Base-by-base conservation (phyloP, 23 tunicate genomes). In the Trididemnum clinides region DNA sequence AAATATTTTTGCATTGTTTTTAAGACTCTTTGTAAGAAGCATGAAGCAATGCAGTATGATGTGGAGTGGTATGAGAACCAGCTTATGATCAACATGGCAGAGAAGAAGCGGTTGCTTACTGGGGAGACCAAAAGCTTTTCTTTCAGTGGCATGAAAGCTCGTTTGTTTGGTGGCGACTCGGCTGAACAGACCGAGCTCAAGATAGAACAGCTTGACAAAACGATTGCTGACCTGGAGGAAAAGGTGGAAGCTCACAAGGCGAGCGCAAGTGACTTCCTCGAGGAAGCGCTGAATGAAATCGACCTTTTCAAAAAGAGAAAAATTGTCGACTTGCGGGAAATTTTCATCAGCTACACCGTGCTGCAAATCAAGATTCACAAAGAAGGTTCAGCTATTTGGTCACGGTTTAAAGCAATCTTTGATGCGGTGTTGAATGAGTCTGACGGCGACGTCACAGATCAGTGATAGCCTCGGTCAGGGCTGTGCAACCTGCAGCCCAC, bases 1-100 rank as follows among this genome's bases (percentile, higher is more conserved):
- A n/a, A n/a, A n/a, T n/a, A n/a, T n/a, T n/a, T 59, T 80, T 80
- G 10, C 64, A 1, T 51, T 66, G 66, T 20, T 57, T 49, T 70
- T 0, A 63, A 88, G 92, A 51, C 82, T 4, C 30, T 92, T 2
- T 82, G 90, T 35, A 78, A 89, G 64, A 89, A 86, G 63, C 98
- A 94, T 62, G 91, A 94, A 69, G 93, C 98, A 3, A 76, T 89
- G 51, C 98, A 94, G 51, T 94, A 94, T 49, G 94, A 94, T 66
- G 94, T 85, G 2, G 98, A 94, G 65, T 89, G 88, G 88, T 84
- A 77, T 34, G 94, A 94, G 76, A 83, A 75, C 58, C 90, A 89
- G 76, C 19, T 89, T 29, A 71, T 64, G 84, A 25, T 64, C 7
- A 54, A 51, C 26, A 57, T 69, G 51, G 71, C 88, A 3, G 94